Evolutionary conservation across 2,888 invertebrate species (phyloP).

Genomic region (Yponomeuta sedellus): DNA sequence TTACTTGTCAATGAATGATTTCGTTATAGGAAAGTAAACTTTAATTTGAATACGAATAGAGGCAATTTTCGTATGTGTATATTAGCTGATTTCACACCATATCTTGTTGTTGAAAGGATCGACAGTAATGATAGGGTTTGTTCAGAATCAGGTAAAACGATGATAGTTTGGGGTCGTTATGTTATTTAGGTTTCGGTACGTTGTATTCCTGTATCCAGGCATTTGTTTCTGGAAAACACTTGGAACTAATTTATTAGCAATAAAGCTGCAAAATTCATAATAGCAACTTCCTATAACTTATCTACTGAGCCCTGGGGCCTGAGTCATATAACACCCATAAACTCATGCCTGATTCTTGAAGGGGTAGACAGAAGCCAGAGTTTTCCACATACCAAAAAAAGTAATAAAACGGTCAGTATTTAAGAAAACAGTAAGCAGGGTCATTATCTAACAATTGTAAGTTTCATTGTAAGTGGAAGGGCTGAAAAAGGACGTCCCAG

Average conservation of each 20-base stretch:
- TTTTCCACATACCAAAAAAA: no score
- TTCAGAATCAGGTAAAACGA: background rate
- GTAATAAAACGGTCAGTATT: no score
- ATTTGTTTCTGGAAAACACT: background rate
- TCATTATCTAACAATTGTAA: no score
- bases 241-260: background rate
- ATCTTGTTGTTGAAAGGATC: slow-evolving; percentile 4
- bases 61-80: background rate
- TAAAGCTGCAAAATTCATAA: no score
- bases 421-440: no score
- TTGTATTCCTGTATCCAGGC: background rate
- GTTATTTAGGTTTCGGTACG: background rate
- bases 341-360: no score
- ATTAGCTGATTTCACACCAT: background rate
- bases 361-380: no score
- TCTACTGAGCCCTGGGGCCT: no score
- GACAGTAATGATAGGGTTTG: slow-evolving; percentile 5
- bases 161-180: background rate
- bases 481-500: no score
- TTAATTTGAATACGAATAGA: background rate
- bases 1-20: background rate
- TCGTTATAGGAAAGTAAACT: background rate
- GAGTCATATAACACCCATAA: no score
- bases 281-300: no score
- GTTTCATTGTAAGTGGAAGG: no score